A percentile compares a stretch with the other conserved stretches of the same genome.
Evolutionary conservation across 2,888 invertebrate species (phyloP).

Genomic region (Syrphus vitripennis): DNA sequence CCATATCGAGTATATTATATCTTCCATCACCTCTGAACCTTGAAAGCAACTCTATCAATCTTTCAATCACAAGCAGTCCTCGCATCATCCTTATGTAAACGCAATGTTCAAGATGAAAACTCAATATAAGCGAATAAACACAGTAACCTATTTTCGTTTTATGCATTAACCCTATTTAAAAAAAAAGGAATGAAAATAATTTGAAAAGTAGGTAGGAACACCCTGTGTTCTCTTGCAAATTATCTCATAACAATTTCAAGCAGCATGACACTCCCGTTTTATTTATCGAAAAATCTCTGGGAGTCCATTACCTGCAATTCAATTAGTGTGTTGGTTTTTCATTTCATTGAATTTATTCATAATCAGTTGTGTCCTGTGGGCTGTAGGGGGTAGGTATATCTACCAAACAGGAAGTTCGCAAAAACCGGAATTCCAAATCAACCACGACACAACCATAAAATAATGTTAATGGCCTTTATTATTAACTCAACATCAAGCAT

Average conservation of each 20-base stretch:
- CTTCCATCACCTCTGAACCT: not conserved
- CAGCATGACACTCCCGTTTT: constrained; percentile 51
- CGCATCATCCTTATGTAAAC: not conserved
- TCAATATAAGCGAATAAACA: constrained; percentile 39
- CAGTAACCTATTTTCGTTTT: not conserved
- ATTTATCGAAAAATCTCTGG: constrained; percentile 54
- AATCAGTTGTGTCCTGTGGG: constrained; percentile 33
- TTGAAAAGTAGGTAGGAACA: not conserved
- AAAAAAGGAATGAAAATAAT: not conserved
- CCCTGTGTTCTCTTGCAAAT: constrained; percentile 30
- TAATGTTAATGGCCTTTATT: constrained; percentile 34
- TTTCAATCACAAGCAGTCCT: constrained; percentile 39
- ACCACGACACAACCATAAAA: constrained; percentile 49
- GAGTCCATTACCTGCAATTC: constrained; percentile 67
- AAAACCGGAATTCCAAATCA: constrained; percentile 51
- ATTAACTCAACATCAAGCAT: constrained; percentile 7
- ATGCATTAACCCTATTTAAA: constrained; percentile 38
- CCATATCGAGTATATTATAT: constrained; percentile 6
- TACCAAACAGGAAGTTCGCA: constrained; percentile 39
- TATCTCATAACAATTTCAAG: constrained; percentile 49
- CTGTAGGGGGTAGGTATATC: not conserved
- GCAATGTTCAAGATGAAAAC: not conserved
- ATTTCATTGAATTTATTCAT: constrained; percentile 61
- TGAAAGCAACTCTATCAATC: constrained; percentile 43
- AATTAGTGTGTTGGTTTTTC: constrained; percentile 66